A percentile compares a stretch with the other conserved stretches of the same genome.
phyloP scores from a whole-genome alignment of 1,140 invertebrate genomes.

The Drosophila kanapiae region DNA sequence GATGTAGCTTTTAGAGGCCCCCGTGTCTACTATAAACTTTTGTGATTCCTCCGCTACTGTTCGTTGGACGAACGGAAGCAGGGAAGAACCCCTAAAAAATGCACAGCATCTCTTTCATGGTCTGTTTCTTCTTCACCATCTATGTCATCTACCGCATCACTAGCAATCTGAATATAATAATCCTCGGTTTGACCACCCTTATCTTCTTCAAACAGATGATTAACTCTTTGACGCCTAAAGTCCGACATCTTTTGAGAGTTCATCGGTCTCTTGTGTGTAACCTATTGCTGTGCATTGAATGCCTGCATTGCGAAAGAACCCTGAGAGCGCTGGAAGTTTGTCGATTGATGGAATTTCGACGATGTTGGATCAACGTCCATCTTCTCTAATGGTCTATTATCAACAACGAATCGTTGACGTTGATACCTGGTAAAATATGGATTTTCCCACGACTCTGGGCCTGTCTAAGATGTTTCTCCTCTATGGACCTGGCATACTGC shows the following conservation, averaged over 20 bases:
- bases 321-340: conserved; percentile 8
- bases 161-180: not conserved
- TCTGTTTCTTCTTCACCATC: not conserved
- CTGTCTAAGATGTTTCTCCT: not conserved
- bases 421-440: conserved; percentile 3
- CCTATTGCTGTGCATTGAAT: not conserved
- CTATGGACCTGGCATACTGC: not conserved
- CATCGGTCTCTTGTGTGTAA: too few species aligned
- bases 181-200: not conserved
- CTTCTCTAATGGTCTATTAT: not conserved
- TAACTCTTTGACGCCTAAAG: too few species aligned
- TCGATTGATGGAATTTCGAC: not conserved
- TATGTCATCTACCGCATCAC: not conserved
- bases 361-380: conserved; percentile 6
- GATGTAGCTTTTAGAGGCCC: conserved; percentile 12
- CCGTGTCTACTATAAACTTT: not conserved
- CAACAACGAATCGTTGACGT: too few species aligned
- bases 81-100: too few species aligned
- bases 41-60: not conserved
- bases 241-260: too few species aligned
- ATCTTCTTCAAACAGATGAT: not conserved
- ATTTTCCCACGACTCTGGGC: conserved; percentile 1
- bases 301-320: not conserved
- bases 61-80: too few species aligned
- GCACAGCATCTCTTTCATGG: not conserved